Percentiles rank a stretch among this genome's conserved stretches.
Conservation (phyloP, 2,888 invertebrate genomes). For the Anthoptus insignis region DNA sequence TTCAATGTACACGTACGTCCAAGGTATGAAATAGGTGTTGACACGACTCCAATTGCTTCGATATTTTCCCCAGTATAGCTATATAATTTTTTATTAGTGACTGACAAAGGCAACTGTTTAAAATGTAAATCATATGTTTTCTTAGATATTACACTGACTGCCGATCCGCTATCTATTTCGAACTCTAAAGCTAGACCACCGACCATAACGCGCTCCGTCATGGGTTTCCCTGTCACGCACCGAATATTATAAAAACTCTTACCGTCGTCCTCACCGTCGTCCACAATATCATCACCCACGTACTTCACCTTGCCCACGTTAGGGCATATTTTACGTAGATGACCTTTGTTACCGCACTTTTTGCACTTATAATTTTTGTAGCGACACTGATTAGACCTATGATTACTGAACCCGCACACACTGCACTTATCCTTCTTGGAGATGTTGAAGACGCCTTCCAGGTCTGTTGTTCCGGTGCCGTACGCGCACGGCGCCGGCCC, state of each 20-base stretch:
- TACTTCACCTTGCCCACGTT: conserved; percentile 23
- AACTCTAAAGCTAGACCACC: conserved; percentile 40
- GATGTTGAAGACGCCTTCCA: conserved; percentile 1
- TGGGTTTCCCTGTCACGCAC: conserved; percentile 35
- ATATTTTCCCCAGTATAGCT: conserved; percentile 42
- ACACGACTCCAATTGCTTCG: conserved; percentile 27
- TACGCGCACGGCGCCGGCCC: conserved; percentile 7
- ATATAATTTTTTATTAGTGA: conserved; percentile 32
- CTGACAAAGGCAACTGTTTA: conserved; percentile 31
- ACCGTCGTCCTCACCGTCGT: conserved; percentile 42
- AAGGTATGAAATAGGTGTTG: conserved; percentile 34
- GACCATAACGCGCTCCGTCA: conserved; percentile 38
- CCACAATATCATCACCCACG: conserved; percentile 31
- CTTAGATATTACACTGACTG: conserved; percentile 43
- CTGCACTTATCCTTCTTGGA: conserved; percentile 44
- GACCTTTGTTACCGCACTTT: conserved; percentile 17
- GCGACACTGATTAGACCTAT: conserved; percentile 36
- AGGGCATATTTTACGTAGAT: conserved; percentile 23
- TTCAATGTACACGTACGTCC: conserved; percentile 15
- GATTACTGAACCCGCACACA: conserved; percentile 39
- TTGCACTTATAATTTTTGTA: conserved; percentile 19
- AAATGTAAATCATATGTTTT: conserved; percentile 32
- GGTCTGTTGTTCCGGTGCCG: neutral
- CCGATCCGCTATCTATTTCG: conserved; percentile 46
- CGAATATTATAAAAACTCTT: conserved; percentile 43